These are phyloP conservation scores for Carettochelys insculpta DNA, from an alignment of 2,113 vertebrate species.

Conservation along the genomic window DNA sequence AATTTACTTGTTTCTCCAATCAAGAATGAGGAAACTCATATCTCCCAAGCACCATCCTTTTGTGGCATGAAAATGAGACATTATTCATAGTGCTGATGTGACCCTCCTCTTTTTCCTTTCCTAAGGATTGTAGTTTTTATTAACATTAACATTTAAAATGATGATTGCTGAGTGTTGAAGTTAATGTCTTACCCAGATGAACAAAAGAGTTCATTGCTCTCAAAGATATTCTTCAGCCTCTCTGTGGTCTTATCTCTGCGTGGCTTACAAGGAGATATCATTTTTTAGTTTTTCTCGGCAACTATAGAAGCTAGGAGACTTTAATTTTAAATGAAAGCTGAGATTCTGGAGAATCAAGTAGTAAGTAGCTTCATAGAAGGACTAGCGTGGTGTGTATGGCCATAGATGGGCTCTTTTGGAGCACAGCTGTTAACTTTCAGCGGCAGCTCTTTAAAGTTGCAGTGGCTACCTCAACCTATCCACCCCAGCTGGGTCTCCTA, in stretches of 20 bases:
- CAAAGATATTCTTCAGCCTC: not conserved
- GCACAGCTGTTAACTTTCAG: not conserved
- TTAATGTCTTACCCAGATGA: not conserved
- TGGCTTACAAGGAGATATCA: not conserved
- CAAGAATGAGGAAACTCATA: not conserved
- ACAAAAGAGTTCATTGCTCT: fast-evolving
- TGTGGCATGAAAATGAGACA: not conserved
- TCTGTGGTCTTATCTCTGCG: not conserved
- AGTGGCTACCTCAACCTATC: slow-evolving; percentile 3
- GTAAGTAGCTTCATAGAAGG: not conserved
- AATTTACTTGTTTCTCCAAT: no score
- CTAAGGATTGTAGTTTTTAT: not conserved
- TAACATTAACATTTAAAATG: not conserved
- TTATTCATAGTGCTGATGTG: not conserved
- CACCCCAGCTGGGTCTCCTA: not conserved
- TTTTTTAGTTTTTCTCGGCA: not conserved
- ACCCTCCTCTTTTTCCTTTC: not conserved
- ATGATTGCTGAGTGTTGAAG: not conserved
- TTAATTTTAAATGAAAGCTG: not conserved
- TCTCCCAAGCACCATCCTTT: not conserved
- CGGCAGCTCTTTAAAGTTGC: slow-evolving; percentile 9
- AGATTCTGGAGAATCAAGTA: not conserved
- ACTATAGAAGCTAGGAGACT: not conserved
- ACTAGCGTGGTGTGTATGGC: not conserved
- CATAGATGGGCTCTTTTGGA: not conserved